Evolutionary conservation across 1,140 invertebrate species (phyloP), one percentile per base, ranked within the genome.

Genomic region (Drosophila pseudoobscura): DNA sequence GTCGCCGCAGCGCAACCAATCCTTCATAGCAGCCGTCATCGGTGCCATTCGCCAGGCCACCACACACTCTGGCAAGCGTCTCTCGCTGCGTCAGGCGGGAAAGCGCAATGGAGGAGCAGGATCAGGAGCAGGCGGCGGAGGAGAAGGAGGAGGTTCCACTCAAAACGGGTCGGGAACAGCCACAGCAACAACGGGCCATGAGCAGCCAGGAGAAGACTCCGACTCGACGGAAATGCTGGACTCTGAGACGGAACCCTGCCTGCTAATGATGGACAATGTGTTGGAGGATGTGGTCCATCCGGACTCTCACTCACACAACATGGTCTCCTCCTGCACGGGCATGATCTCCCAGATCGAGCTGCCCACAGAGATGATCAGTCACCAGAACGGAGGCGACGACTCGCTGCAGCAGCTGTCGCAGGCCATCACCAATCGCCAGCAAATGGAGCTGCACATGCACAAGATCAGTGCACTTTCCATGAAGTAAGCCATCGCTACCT

Each of bases 231-330:
- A 95, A 74, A 92, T 96, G 80, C 92, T 96, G 9, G 95, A 96
- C 90, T 96, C 95, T 3, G 95, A 96, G 92, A 96, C 95, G 0
- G 95, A 96, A 80, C 95, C 95, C 6, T 96, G 95, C 75, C 91
- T 96, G 22, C 64, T 85, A 20, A 95, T 96, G 93, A 96, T 95
- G 93, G 95, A 96, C 82, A 94, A 94, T 69, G 94, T 95, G 6
- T 61, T 95, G 35, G 94, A 95, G 88, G 94, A 95, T 84, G 94
- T 95, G 26, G 91, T 94, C 3, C 90, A 94, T 43, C 93, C 93
- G 2, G 94, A 95, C 62, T 94, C 94, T 11, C 94, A 95, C 89
- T 94, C 94, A 41, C 94, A 95, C 59, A 95, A 95, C 78, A 94
- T 95, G 93, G 92, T 95, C 2, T 95, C 94, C 35, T 94, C 94